A percentile compares a stretch with the other conserved stretches of the same genome.
These are phyloP conservation scores for Scomberomorus guttatus DNA, from an alignment of 2,797 vertebrate genomes.

Conservation along the genomic window DNA sequence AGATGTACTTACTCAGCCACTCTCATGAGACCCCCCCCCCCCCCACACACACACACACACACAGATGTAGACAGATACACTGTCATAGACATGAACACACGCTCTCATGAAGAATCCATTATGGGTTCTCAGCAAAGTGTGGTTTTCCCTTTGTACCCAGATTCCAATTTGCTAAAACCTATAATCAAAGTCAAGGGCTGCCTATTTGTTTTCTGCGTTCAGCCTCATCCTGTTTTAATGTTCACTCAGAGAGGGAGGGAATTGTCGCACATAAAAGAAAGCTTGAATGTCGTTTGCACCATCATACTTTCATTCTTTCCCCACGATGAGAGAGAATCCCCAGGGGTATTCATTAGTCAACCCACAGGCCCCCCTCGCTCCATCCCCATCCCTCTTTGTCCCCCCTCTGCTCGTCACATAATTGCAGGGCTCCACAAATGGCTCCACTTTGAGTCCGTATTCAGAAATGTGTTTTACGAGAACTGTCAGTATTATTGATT, in stretches of 20 bases:
- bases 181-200: slow-evolving; percentile 71
- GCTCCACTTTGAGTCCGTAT: slow-evolving; percentile 74
- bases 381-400: background rate
- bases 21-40: slow-evolving; percentile 1
- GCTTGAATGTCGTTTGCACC: slow-evolving; percentile 62
- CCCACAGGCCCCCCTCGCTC: slow-evolving; percentile 24
- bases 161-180: slow-evolving; percentile 71
- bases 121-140: slow-evolving; percentile 38
- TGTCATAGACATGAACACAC: background rate
- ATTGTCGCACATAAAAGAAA: slow-evolving; percentile 65
- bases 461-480: slow-evolving; percentile 60
- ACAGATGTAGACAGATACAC: background rate
- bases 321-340: slow-evolving; percentile 61
- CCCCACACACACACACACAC: slow-evolving; percentile 7
- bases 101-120: slow-evolving; percentile 54
- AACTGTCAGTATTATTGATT: slow-evolving; percentile 64
- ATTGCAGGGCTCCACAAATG: slow-evolving; percentile 74
- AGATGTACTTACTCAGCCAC: slow-evolving; percentile 26
- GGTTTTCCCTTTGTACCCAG: slow-evolving; percentile 52
- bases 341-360: slow-evolving; percentile 81
- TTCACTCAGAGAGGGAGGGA: slow-evolving; percentile 39
- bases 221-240: slow-evolving; percentile 51
- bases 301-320: slow-evolving; percentile 70
- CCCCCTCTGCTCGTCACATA: slow-evolving; percentile 54
- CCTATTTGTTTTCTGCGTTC: slow-evolving; percentile 58